These are phyloP conservation scores for Dicentrarchus labrax DNA, from an alignment of 2,113 vertebrate species.

Conservation along the genomic window DNA sequence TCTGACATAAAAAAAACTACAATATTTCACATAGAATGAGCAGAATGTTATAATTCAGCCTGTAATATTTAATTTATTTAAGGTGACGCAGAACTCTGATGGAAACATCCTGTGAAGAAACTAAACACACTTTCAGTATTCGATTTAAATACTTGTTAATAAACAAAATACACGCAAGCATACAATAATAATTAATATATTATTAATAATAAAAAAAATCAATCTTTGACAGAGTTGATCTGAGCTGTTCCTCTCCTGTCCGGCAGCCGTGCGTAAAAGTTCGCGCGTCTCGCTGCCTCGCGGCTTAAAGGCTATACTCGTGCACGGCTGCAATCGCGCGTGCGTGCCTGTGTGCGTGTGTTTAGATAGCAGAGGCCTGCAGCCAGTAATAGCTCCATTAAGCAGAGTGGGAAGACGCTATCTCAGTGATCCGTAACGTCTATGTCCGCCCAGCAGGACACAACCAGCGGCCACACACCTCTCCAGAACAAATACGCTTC, in stretches of 20 bases:
- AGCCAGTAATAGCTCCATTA: constrained; percentile 84
- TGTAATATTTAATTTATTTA: neutral
- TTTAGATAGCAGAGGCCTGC: constrained; percentile 75
- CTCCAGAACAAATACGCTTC: neutral
- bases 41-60: neutral
- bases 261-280: constrained; percentile 32
- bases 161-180: neutral
- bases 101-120: neutral
- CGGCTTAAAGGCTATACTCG: neutral
- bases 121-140: neutral
- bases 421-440: constrained; percentile 78
- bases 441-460: constrained; percentile 47
- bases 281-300: constrained; percentile 1
- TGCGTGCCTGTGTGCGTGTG: constrained; percentile 58
- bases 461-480: constrained; percentile 27
- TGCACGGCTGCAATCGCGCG: constrained; percentile 11
- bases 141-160: neutral
- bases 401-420: constrained; percentile 61
- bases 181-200: neutral
- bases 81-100: neutral
- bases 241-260: neutral
- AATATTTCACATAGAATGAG: no score
- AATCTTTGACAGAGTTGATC: neutral
- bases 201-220: neutral
- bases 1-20: neutral